phyloP scores from a whole-genome alignment of 2,797 vertebrate genomes.

The Mastacembelus armatus region DNA sequence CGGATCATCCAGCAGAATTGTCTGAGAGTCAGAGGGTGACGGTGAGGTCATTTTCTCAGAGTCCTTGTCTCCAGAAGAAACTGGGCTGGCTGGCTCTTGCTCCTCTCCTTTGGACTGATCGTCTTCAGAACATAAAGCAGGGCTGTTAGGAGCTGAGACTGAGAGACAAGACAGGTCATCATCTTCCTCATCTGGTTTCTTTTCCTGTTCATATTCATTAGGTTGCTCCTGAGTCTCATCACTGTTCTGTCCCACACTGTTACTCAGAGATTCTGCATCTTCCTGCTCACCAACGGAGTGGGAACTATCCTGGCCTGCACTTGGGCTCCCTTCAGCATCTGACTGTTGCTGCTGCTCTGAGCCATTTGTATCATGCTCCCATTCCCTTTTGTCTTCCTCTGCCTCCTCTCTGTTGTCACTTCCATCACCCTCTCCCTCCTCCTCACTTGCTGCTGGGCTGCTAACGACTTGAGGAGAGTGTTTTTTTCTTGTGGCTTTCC shows the following conservation, averaged over 20 bases:
- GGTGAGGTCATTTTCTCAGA: slow-evolving; percentile 28
- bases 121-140: slow-evolving; percentile 21
- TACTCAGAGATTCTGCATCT: neutral
- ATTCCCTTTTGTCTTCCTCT: slow-evolving; percentile 48
- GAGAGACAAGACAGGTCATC: slow-evolving; percentile 24
- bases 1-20: slow-evolving; percentile 26
- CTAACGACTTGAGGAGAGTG: slow-evolving; percentile 50
- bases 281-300: slow-evolving; percentile 41
- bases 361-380: slow-evolving; percentile 46
- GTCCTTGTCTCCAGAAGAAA: slow-evolving; percentile 41
- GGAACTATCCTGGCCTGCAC: slow-evolving; percentile 38
- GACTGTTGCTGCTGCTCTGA: slow-evolving; percentile 38
- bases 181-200: slow-evolving; percentile 30
- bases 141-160: slow-evolving; percentile 48
- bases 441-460: slow-evolving; percentile 67
- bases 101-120: slow-evolving; percentile 35
- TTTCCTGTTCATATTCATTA: slow-evolving; percentile 26
- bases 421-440: slow-evolving; percentile 56
- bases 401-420: slow-evolving; percentile 15
- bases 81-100: slow-evolving; percentile 35
- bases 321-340: slow-evolving; percentile 50
- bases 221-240: slow-evolving; percentile 58
- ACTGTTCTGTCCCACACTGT: slow-evolving; percentile 33
- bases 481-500: slow-evolving; percentile 82
- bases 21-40: slow-evolving; percentile 24